Conservation (phyloP, 2,113 vertebrate genomes). For the Scatophagus argus region DNA sequence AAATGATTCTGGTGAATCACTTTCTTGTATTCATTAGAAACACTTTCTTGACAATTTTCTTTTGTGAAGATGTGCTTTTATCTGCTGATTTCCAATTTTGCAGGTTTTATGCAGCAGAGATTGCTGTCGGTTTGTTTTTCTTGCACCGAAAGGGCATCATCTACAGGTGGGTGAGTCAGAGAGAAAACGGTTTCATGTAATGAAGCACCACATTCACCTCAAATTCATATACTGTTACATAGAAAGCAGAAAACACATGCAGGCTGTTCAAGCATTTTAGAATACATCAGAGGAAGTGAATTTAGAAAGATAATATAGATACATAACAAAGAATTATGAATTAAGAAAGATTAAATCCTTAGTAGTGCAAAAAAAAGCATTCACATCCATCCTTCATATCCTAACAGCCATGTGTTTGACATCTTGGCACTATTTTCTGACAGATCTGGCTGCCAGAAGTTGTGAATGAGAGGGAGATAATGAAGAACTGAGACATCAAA, state of each 20-base stretch:
- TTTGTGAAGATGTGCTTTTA: not conserved
- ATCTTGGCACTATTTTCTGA: conserved; percentile 16
- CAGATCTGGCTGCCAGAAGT: conserved; percentile 14
- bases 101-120: conserved; percentile 97
- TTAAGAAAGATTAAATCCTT: conserved; percentile 20
- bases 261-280: not conserved
- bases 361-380: conserved; percentile 5
- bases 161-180: conserved; percentile 89
- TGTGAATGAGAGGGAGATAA: conserved; percentile 7
- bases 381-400: conserved; percentile 22
- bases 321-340: too few species aligned
- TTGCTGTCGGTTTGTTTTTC: conserved; percentile 96
- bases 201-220: not conserved
- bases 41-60: not conserved
- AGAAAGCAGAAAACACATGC: not conserved
- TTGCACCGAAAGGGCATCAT: conserved; percentile 96
- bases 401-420: conserved; percentile 8
- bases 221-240: not conserved
- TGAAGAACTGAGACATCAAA: conserved; percentile 26
- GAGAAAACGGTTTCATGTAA: not conserved
- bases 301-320: not conserved
- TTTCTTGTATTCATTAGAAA: not conserved
- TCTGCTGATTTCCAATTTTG: conserved; percentile 22
- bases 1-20: not conserved
- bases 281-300: not conserved